These are phyloP conservation scores for Cantharis flavilabris DNA, from an alignment of 2,888 invertebrate genomes.

Conservation along the genomic window DNA sequence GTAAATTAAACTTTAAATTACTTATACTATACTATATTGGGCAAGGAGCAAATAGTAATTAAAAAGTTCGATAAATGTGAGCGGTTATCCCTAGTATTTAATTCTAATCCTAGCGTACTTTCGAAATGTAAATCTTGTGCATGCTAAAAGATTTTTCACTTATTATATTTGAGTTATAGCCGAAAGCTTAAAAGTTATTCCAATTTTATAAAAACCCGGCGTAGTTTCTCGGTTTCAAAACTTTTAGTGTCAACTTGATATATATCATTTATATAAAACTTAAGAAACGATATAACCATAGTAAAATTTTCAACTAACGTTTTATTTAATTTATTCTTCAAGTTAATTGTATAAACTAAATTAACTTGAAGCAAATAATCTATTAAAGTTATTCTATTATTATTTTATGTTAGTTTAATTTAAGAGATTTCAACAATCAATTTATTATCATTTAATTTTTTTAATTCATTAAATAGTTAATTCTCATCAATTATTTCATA, in stretches of 20 bases:
- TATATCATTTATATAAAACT: slow-evolving; percentile 4
- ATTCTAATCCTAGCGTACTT: slow-evolving; percentile 8
- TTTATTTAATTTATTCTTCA: not conserved
- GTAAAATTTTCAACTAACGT: not conserved
- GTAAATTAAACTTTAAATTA: not conserved
- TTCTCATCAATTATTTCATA: too few species aligned
- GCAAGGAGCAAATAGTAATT: not conserved
- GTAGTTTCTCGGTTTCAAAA: slow-evolving; percentile 5
- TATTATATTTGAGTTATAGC: slow-evolving; percentile 18
- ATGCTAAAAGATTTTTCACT: slow-evolving; percentile 17
- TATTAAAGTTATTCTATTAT: not conserved
- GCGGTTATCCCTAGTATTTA: not conserved
- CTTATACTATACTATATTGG: not conserved
- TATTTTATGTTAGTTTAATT: not conserved
- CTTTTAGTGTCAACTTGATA: slow-evolving; percentile 1
- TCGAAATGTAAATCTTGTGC: slow-evolving; percentile 13
- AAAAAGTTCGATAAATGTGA: slow-evolving; percentile 9
- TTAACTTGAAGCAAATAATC: not conserved
- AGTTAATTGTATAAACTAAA: not conserved
- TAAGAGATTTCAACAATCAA: too few species aligned
- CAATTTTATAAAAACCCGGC: slow-evolving; percentile 13
- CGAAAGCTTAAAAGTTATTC: slow-evolving; percentile 13
- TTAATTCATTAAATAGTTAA: too few species aligned
- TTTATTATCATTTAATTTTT: too few species aligned
- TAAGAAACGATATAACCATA: not conserved